A percentile compares a stretch with the other conserved stretches of the same genome.
Evolutionary conservation across 1,140 invertebrate species (phyloP).

Genomic region (Drosophila mauritiana): DNA sequence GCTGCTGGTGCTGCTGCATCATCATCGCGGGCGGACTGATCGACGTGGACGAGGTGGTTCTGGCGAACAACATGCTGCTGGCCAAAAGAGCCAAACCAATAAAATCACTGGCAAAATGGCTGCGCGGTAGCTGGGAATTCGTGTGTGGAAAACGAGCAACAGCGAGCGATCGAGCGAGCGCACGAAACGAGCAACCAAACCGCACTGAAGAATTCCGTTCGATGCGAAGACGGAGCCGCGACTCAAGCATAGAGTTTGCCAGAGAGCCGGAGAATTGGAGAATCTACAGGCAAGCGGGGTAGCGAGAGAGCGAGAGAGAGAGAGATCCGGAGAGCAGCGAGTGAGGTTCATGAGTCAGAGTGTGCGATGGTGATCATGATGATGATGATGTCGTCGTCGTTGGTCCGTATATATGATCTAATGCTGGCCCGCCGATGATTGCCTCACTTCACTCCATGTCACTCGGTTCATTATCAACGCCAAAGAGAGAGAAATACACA

Average conservation of each 20-base stretch:
- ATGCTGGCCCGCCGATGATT: conserved; percentile 64
- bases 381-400: conserved; percentile 19
- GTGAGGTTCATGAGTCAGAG: conserved; percentile 57
- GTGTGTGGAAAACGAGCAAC: conserved; percentile 16
- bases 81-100: conserved; percentile 44
- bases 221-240: conserved; percentile 43
- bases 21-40: conserved; percentile 16
- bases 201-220: conserved; percentile 74
- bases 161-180: conserved; percentile 67
- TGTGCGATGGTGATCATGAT: conserved; percentile 34
- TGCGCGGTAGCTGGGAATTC: conserved; percentile 27
- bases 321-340: conserved; percentile 8
- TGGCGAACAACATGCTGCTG: conserved; percentile 74
- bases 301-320: not conserved
- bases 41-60: conserved; percentile 49
- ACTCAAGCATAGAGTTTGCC: conserved; percentile 53
- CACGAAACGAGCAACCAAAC: conserved; percentile 73
- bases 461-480: conserved; percentile 56
- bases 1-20: conserved; percentile 20
- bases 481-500: not conserved
- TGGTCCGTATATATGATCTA: conserved; percentile 67
- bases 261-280: conserved; percentile 23
- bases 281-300: not conserved
- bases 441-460: conserved; percentile 58
- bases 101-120: conserved; percentile 56